A percentile compares a stretch with the other conserved stretches of the same genome.
Evolutionary conservation across 2,113 vertebrate genomes (phyloP).

Genomic region (Egretta garzetta): DNA sequence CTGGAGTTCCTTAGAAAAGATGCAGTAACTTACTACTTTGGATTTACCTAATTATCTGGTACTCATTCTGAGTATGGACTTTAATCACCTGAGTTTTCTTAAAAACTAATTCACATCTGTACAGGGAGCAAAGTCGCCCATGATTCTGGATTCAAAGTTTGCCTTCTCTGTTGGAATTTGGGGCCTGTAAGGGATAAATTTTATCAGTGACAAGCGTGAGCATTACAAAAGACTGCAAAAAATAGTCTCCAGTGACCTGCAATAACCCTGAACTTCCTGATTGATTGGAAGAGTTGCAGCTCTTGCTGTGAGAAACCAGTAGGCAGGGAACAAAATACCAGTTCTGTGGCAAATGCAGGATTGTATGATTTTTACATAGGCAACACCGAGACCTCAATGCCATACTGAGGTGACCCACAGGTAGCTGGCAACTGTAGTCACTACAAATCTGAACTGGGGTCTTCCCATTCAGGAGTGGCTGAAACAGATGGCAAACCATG

Average conservation of each 20-base stretch:
- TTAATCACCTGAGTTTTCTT: neutral
- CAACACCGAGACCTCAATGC: neutral
- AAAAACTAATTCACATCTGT: neutral
- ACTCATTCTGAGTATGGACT: neutral
- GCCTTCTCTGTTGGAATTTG: neutral
- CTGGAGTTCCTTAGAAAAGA: neutral
- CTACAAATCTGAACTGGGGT: accelerated
- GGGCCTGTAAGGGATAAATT: neutral
- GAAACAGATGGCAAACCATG: neutral
- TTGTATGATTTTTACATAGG: accelerated
- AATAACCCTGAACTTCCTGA: neutral
- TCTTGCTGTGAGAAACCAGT: neutral
- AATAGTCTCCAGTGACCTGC: neutral
- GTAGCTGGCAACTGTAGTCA: neutral
- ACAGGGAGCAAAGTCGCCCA: neutral
- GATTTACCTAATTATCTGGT: neutral
- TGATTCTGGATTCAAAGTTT: neutral
- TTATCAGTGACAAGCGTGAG: neutral
- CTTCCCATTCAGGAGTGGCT: neutral
- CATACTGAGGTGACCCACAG: neutral
- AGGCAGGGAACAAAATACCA: neutral
- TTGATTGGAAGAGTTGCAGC: neutral
- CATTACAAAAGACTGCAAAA: neutral
- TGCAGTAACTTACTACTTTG: neutral
- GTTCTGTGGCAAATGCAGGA: neutral